phyloP scores from a whole-genome alignment of 2,113 vertebrate genomes.

The Bufo bufo region DNA sequence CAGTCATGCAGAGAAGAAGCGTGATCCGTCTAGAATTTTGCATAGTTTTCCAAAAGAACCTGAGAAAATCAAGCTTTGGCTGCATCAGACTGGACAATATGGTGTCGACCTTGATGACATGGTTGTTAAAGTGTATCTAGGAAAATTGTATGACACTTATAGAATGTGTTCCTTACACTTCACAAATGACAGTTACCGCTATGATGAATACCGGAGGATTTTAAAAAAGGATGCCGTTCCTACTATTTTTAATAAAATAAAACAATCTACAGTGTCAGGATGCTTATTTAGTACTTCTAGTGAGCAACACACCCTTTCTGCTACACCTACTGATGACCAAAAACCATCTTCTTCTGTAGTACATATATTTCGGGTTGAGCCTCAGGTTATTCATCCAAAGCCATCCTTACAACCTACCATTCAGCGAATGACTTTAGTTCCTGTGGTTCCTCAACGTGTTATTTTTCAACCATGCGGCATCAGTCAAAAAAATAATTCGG shows the following conservation, averaged over 20 bases:
- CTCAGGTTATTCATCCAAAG: neutral
- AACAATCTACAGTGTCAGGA: neutral
- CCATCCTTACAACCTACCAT: neutral
- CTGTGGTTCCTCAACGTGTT: neutral
- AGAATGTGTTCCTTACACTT: constrained; percentile 13
- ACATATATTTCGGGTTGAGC: neutral
- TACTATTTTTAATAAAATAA: neutral
- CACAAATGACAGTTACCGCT: neutral
- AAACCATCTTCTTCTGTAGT: neutral
- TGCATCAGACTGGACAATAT: neutral
- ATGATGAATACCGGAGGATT: neutral
- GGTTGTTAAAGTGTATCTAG: neutral
- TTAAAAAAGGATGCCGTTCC: neutral
- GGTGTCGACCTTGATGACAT: neutral
- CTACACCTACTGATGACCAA: neutral
- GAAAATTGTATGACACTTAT: neutral
- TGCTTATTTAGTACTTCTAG: neutral
- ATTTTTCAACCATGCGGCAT: neutral
- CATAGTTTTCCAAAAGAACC: constrained; percentile 11
- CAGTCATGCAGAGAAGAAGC: neutral
- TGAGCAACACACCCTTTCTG: neutral
- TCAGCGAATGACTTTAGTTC: neutral
- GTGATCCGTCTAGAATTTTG: neutral
- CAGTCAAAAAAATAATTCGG: neutral
- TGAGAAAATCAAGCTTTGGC: constrained; percentile 3